Evolutionary conservation across 2,113 vertebrate genomes (phyloP), one percentile per base, ranked within the genome.

Genomic region (Pipra filicauda): DNA sequence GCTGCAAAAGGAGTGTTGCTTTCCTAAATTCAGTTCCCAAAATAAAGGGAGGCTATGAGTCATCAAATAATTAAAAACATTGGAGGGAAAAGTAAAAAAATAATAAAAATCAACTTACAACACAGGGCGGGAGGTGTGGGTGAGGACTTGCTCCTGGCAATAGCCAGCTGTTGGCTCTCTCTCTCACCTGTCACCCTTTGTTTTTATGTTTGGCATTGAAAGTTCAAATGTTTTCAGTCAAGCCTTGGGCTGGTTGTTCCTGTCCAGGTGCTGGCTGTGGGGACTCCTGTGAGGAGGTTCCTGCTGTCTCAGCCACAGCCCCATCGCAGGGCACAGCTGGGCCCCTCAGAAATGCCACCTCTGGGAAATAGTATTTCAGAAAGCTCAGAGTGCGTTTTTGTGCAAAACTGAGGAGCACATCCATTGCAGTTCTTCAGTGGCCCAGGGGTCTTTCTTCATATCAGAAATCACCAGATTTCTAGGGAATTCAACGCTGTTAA

Each of bases 81-180:
- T 7, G 2, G 4, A 27, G 26, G 10, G 1, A 44, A 75, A 67
- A 54, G 6, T 16, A 1, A 35, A 77, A 44, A 15, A 6, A 24
- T 21, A 15, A 46, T 26, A 44, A 87, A 64, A 33, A 20, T 12
- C 0, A 0, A 49, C 64, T 88, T 62, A 86, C 69, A 22, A 27
- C 8, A 23, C 27, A 37, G 31, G 21, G 13, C 0, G 0, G 14
- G 62, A 41, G 8, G 22, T 28, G 12, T 3, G 11, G 27, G 44
- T 6, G 4, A 2, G 27, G 8, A 4, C 15, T n/a, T 64, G 54
- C 30, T 65, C 24, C 72, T 37, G 7, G 21, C 1, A 6, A 18
- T 5, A 0, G 2, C 22, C 0, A 0, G 17, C 33, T 18, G 11
- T 30, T 0, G 0, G 9, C 44, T 49, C 7, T 0, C 2, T 1